Evolutionary conservation across 2,113 vertebrate genomes (phyloP), one percentile per base, ranked within the genome.

Genomic region (Thunnus thynnus): DNA sequence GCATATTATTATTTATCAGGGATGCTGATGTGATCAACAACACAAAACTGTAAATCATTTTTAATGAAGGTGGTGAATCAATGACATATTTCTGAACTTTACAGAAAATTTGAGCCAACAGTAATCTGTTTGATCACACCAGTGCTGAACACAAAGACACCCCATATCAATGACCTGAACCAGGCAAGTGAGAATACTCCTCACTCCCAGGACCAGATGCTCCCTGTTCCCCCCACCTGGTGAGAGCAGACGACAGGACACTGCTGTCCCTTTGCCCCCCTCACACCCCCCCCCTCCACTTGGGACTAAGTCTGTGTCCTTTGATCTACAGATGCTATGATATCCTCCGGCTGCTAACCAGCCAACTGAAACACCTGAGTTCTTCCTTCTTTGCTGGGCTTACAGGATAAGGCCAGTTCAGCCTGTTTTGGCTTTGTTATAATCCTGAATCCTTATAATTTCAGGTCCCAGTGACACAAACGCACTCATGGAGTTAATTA

Each of bases 311-410:
- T 52, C 20, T 11, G 18, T 32, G 18, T 58, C 27, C 77, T 89
- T 87, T 89, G 82, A 89, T 89, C 48, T 74, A 7, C 51, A 57
- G 67, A 62, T 64, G 57, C 65, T 71, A 51, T 12, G 2, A 3
- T 22, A 55, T 77, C 76, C 48, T 0, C 14, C 52, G 27, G 51
- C 72, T 47, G 10, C 27, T 17, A 56, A 72, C n/a, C 68, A 66
- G 64, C 51, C 18, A n/a, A 58, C 51, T 62, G 36, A 13, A 62
- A 56, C 84, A 82, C 56, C 62, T 82, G 87, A 75, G 81, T 47
- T 63, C 78, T 41, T 18, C 55, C 13, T 1, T 13, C 0, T 1
- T 12, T 13, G 14, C 20, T n/a, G 3, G n/a, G 56, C 32, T 5
- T 5, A n/a, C 11, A 1, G 36, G 50, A 5, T n/a, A 0, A 16